Evolutionary conservation across 2,113 vertebrate genomes (phyloP), one percentile per base, ranked within the genome.

Genomic region (Mionectes macconnelli): DNA sequence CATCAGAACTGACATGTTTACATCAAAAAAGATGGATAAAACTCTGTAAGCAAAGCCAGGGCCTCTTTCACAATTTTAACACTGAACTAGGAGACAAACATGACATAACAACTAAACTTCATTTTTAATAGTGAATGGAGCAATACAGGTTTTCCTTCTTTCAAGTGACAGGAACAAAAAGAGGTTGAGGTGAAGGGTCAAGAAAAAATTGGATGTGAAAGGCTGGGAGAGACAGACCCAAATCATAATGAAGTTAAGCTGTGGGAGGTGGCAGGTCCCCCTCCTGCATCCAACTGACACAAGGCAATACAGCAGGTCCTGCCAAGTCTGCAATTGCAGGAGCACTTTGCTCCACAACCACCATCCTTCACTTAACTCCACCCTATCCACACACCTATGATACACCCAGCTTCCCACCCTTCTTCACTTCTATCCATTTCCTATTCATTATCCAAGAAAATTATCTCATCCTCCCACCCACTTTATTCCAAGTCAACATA

Each of bases 211-310:
- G 11, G 28, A 24, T 23, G 8, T 64, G 40, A 76, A 78, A 84
- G 42, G 15, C 20, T 78, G 39, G 30, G 19, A 47, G 8, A 63
- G 23, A 62, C 15, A 69, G 77, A 66, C 10, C 1, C 28, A 68
- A 72, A 73, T 24, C 31, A 40, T 3, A n/a, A n/a, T 2, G 24
- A 18, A 47, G 15, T 49, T 18, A 42, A 73, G 49, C 23, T 17
- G 33, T 40, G 3, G 35, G 49, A 53, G 28, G 27, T 15, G 27
- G 45, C 37, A 83, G 52, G 37, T 74, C 4, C 25, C 12, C 17
- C 13, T 88, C 17, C 68, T 3, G 5, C 20, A 19, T 17, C 40
- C 27, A 4, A 0, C 8, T 22, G 37, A 21, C 2, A 7, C 0
- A 12, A 62, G 10, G 57, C 12, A 28, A 59, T 47, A 69, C 21